Conservation (phyloP, 2,797 vertebrate species). For the Mionectes olivaceus region DNA sequence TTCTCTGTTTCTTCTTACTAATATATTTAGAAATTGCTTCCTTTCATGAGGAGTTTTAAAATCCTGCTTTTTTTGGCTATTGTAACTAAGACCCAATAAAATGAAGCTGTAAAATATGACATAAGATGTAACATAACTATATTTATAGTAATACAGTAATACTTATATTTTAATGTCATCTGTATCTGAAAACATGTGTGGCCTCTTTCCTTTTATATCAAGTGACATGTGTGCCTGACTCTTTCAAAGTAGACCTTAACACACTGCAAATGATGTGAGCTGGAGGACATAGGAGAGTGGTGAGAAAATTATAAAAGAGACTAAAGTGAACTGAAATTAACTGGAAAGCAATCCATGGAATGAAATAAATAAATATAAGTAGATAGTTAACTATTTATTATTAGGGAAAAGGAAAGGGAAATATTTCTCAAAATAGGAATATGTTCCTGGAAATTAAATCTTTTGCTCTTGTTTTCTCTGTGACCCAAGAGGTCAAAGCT, state of each 20-base stretch:
- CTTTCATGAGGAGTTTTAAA: not conserved
- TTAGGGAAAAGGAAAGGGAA: not conserved
- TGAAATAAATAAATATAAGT: not conserved
- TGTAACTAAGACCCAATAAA: not conserved
- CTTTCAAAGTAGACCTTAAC: not conserved
- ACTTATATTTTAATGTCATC: not conserved
- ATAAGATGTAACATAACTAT: not conserved
- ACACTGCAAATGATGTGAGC: not conserved
- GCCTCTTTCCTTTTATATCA: not conserved
- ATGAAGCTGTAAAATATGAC: not conserved
- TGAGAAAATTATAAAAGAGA: not conserved
- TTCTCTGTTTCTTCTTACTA: not conserved
- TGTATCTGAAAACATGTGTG: not conserved
- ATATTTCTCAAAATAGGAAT: not conserved
- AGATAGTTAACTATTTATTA: not conserved
- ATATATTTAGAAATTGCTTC: not conserved
- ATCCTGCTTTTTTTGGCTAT: not conserved
- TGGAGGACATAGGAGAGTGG: not conserved
- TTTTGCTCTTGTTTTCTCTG: not conserved
- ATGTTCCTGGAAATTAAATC: not conserved
- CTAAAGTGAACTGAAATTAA: not conserved
- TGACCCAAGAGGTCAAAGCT: not conserved
- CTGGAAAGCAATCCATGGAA: not conserved
- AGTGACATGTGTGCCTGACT: not conserved
- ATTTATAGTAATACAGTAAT: not conserved